Evolutionary conservation across 2,888 invertebrate genomes (phyloP).

Genomic region (Heliothis peltigera): DNA sequence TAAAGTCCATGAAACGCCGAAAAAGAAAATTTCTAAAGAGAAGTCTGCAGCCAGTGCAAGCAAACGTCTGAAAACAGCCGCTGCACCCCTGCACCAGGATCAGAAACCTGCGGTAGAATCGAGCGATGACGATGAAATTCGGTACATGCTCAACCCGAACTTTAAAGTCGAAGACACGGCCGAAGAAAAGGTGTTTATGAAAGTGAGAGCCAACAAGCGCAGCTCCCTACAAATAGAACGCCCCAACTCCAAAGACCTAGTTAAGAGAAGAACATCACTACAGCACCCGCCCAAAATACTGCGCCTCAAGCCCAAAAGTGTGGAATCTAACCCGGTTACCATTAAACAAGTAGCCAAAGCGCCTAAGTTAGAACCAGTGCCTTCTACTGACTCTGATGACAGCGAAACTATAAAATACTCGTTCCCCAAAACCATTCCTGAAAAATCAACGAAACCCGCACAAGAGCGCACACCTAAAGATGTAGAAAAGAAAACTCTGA

Average conservation of each 20-base stretch:
- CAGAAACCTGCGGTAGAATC: constrained; percentile 66
- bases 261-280: constrained; percentile 80
- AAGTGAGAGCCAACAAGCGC: constrained; percentile 80
- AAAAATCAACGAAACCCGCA: constrained; percentile 61
- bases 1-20: constrained; percentile 65
- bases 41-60: constrained; percentile 68
- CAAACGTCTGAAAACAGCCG: constrained; percentile 72
- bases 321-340: constrained; percentile 65
- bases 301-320: constrained; percentile 76
- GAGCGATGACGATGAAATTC: constrained; percentile 83
- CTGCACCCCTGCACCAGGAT: constrained; percentile 56
- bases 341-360: constrained; percentile 66
- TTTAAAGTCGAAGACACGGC: constrained; percentile 71
- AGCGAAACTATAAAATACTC: constrained; percentile 85
- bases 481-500: constrained; percentile 60
- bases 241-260: constrained; percentile 81
- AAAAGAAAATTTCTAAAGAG: constrained; percentile 75
- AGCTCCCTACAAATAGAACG: constrained; percentile 83
- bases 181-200: constrained; percentile 79
- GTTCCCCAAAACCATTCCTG: constrained; percentile 74
- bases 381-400: constrained; percentile 83
- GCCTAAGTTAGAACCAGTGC: constrained; percentile 66
- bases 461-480: constrained; percentile 60
- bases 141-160: constrained; percentile 86
- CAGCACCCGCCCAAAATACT: constrained; percentile 83